phyloP scores from a whole-genome alignment of 2,113 vertebrate genomes.

The Micronisus gabar region DNA sequence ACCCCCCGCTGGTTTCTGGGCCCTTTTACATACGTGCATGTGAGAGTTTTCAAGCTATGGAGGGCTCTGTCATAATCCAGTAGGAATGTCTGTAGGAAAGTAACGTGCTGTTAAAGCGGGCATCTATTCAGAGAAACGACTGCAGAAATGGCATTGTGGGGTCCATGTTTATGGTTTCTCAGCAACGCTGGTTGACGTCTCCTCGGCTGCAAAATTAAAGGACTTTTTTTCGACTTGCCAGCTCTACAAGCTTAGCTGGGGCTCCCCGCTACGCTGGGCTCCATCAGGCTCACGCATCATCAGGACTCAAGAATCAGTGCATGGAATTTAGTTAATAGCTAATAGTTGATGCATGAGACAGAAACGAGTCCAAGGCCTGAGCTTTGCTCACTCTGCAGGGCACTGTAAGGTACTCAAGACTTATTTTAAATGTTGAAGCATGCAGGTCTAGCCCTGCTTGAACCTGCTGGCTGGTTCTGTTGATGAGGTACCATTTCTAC shows the following conservation, averaged over 20 bases:
- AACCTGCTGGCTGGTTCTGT: background rate
- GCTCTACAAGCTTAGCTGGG: background rate
- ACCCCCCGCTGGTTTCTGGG: rapidly evolving
- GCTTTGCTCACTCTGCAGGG: background rate
- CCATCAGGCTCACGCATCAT: background rate
- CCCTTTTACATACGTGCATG: background rate
- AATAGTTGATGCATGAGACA: background rate
- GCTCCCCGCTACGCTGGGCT: background rate
- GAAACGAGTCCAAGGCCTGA: background rate
- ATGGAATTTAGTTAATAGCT: background rate
- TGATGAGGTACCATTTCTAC: background rate
- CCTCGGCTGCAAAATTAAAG: conserved; percentile 18
- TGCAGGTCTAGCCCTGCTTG: background rate
- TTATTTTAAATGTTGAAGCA: background rate
- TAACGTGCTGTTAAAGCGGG: background rate
- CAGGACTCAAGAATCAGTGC: background rate
- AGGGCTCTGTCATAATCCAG: conserved; percentile 38
- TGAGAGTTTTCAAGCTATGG: background rate
- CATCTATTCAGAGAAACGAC: conserved; percentile 18
- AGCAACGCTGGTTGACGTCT: conserved; percentile 27
- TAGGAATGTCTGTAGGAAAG: conserved; percentile 11
- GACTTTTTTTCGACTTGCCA: background rate
- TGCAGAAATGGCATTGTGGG: conserved; percentile 45
- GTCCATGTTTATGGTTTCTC: conserved; percentile 59
- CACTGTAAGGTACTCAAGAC: background rate